Conservation (phyloP, 2,113 vertebrate genomes). For the Chloropsis hardwickii region DNA sequence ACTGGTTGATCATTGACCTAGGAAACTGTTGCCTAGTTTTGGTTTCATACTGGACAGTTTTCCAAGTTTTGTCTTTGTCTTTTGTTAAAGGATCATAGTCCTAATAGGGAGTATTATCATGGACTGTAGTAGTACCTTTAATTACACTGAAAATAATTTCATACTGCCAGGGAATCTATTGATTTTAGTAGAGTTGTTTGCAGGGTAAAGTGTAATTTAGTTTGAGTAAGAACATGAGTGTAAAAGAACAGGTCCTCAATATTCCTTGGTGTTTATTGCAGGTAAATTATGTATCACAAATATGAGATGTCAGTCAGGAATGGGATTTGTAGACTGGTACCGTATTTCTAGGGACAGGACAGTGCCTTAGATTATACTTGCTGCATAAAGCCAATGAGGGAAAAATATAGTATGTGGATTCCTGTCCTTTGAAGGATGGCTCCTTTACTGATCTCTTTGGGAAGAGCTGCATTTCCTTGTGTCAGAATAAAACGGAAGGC, state of each 20-base stretch:
- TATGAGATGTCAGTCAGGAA: not conserved
- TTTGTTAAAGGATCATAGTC: not conserved
- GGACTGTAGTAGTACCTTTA: not conserved
- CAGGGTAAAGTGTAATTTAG: not conserved
- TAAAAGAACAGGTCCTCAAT: not conserved
- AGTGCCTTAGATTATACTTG: not conserved
- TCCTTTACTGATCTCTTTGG: not conserved
- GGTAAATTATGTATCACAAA: not conserved
- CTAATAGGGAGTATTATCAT: not conserved
- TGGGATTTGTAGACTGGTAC: not conserved
- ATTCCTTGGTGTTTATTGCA: not conserved
- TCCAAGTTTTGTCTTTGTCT: not conserved
- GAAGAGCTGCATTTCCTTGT: not conserved
- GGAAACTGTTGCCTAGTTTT: not conserved
- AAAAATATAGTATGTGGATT: not conserved
- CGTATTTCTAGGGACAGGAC: not conserved
- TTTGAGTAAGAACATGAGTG: not conserved
- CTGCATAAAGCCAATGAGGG: not conserved
- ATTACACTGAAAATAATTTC: not conserved
- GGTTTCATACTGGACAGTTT: not conserved
- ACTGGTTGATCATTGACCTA: not conserved
- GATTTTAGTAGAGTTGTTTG: not conserved
- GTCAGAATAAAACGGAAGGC: not conserved
- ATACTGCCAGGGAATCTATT: not conserved
- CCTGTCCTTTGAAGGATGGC: not conserved